phyloP scores from a whole-genome alignment of 2,113 vertebrate genomes.

The Bothrops jararaca region DNA sequence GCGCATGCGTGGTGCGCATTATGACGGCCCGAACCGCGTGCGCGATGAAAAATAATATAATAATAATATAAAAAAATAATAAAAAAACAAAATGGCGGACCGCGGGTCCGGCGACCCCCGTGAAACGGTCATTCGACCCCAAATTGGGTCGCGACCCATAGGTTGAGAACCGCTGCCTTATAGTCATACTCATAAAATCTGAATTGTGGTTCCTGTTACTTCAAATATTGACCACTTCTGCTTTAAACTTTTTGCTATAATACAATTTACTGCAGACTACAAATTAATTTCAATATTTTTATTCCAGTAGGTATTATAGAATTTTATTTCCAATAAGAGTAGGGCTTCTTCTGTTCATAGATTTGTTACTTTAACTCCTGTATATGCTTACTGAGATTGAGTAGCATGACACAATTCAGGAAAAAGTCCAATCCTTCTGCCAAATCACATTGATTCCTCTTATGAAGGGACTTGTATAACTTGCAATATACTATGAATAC shows the following conservation, averaged over 20 bases:
- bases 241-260: neutral
- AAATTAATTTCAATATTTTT: neutral
- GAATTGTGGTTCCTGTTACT: neutral
- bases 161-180: too few relatives aligned
- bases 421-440: neutral
- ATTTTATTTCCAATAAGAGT: neutral
- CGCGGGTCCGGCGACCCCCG: too few relatives aligned
- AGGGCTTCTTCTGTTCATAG: neutral
- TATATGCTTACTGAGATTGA: neutral
- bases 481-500: neutral
- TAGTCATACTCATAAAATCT: neutral
- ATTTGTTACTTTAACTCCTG: neutral
- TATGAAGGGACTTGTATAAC: neutral
- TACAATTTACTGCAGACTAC: neutral
- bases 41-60: too few relatives aligned
- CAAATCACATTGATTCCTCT: neutral
- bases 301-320: neutral
- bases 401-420: neutral
- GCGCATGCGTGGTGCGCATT: too few relatives aligned
- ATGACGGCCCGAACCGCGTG: too few relatives aligned
- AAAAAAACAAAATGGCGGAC: too few relatives aligned
- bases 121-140: too few relatives aligned
- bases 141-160: too few relatives aligned
- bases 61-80: too few relatives aligned
- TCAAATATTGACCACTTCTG: neutral